Evolutionary conservation across 2,113 vertebrate genomes (phyloP), one percentile per base, ranked within the genome.

Genomic region (Platichthys stellatus): DNA sequence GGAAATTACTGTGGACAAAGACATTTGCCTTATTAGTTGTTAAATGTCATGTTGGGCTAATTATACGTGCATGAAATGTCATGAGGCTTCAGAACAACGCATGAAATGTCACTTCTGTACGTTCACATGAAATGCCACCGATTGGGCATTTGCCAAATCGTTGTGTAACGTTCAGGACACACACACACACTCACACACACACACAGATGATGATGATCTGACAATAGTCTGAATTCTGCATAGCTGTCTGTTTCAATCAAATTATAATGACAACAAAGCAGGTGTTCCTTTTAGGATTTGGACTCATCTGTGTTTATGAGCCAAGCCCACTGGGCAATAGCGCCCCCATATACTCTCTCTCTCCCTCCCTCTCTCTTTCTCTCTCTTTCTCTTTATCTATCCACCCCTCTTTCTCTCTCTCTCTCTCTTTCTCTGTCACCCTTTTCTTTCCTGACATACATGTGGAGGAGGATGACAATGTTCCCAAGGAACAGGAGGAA

Each of bases 41-140:
- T 81, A 91, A 91, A 91, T 91, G 89, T 86, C 84, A 88, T 3
- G 45, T n/a, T 10, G 49, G 38, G 54, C 74, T 89, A 78, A 90
- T 88, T 84, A 77, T 68, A 73, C 66, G 31, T 69, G n/a, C 67
- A 76, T 49, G 31, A 92, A 92, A 90, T 91, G 87, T 80, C 86
- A 90, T 75, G 88, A 86, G 71, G 83, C 85, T 81, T 81, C 81
- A 84, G 76, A 89, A 69, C 69, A 81, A 83, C 35, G 67, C 60
- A 63, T 72, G 63, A 93, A 93, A 92, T 92, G 87, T 79, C 88
- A 85, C 59, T 53, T 72, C 26, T 82, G 67, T 59, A 56, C 61
- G 57, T 77, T 82, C 31, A 71, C 60, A 78, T 31, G 64, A 91
- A 90, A 91, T 84, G 78, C 45, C 89, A 88, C 10, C 2, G 76